phyloP scores from a whole-genome alignment of 92 coral and sea anemone species.

The Chrysogorgia sp. region DNA sequence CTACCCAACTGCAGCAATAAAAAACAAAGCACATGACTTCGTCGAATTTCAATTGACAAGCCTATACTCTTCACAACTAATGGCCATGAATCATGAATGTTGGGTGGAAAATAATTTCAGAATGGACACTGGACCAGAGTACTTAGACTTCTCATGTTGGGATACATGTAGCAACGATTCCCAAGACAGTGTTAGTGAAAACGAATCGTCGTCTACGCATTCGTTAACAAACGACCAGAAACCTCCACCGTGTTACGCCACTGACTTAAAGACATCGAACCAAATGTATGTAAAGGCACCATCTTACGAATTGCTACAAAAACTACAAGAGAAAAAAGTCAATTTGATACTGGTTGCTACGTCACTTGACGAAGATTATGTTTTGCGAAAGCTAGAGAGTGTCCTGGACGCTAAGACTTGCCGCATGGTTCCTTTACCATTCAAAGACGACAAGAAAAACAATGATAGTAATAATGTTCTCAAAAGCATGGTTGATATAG shows the following conservation, averaged over 20 bases:
- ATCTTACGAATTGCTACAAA: constrained; percentile 11
- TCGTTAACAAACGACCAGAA: neutral
- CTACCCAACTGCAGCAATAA: too few relatives aligned
- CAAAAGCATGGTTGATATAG: too few relatives aligned
- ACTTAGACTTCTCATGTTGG: neutral
- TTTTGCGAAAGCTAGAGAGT: constrained; percentile 4
- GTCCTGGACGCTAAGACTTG: constrained; percentile 22
- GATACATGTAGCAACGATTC: too few relatives aligned
- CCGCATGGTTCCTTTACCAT: constrained; percentile 27
- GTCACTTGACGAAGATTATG: constrained; percentile 17
- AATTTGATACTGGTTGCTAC: constrained; percentile 33
- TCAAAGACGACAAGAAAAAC: neutral
- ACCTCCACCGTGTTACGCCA: neutral
- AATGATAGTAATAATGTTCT: neutral
- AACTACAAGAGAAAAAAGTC: constrained; percentile 26
- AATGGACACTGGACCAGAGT: neutral
- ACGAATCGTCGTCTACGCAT: neutral
- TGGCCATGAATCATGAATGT: neutral
- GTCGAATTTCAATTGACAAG: neutral
- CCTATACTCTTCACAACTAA: neutral
- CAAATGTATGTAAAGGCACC: neutral
- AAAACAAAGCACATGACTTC: neutral
- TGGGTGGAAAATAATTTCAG: neutral
- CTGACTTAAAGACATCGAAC: neutral
- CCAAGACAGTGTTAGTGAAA: neutral